A percentile compares a stretch with the other conserved stretches of the same genome.
These are phyloP conservation scores for Muntiacus muntjak DNA, from an alignment of 2,113 vertebrate species.

Conservation along the genomic window DNA sequence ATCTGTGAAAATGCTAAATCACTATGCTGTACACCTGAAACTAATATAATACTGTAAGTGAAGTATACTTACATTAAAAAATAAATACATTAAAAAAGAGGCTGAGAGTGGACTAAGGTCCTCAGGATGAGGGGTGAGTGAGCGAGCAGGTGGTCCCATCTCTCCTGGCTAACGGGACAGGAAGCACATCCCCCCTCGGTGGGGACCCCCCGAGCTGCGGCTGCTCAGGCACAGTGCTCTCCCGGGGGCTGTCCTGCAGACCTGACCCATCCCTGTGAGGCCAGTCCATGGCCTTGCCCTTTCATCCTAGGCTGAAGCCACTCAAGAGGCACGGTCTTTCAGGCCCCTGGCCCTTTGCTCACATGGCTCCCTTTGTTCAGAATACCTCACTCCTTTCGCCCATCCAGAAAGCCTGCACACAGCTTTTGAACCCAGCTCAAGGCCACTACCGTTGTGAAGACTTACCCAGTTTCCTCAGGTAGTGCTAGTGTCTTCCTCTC, in stretches of 20 bases:
- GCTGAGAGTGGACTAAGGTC: neutral
- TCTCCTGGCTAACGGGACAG: neutral
- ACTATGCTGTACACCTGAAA: neutral
- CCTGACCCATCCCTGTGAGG: neutral
- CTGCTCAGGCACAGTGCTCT: neutral
- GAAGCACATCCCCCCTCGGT: neutral
- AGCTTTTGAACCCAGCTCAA: neutral
- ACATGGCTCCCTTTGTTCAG: neutral
- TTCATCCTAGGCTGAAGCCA: neutral
- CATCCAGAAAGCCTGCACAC: neutral
- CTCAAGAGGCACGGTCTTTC: neutral
- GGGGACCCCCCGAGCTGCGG: neutral
- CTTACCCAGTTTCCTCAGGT: neutral
- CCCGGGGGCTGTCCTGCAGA: neutral
- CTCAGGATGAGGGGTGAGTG: neutral
- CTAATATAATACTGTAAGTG: neutral
- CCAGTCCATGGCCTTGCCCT: neutral
- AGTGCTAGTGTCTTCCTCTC: neutral
- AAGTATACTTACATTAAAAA: neutral
- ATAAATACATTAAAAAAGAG: neutral
- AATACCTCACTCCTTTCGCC: neutral
- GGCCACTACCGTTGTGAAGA: neutral
- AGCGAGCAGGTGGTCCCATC: neutral
- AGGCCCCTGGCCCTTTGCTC: neutral
- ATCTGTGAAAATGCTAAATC: neutral